A percentile compares a stretch with the other conserved stretches of the same genome.
Conservation (phyloP, 2,888 invertebrate genomes). For the Merodon equestris region DNA sequence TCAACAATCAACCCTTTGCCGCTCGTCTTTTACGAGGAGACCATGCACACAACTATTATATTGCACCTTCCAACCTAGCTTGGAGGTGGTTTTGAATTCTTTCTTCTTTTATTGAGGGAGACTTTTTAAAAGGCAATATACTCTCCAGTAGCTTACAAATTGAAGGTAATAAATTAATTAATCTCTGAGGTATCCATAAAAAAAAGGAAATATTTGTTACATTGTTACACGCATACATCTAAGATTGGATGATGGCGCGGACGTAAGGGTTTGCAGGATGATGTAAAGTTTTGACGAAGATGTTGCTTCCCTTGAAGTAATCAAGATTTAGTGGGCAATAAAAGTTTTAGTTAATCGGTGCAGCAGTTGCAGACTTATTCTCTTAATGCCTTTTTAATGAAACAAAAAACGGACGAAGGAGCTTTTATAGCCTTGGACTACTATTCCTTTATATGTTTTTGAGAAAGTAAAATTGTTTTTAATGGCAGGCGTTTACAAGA, state of each 20-base stretch:
- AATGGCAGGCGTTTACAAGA: conserved; percentile 20
- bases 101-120: conserved; percentile 36
- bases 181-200: conserved; percentile 54
- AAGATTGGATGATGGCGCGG: no score
- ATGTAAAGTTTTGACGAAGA: conserved; percentile 9
- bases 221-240: conserved; percentile 32
- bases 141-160: conserved; percentile 57
- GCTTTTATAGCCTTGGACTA: no score
- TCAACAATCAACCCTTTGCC: conserved; percentile 48
- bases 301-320: conserved; percentile 32
- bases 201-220: conserved; percentile 45
- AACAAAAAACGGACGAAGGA: no score
- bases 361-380: conserved; percentile 35
- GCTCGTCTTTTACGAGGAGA: no score
- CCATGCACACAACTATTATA: no score
- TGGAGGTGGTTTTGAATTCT: conserved; percentile 31
- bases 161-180: conserved; percentile 63
- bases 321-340: conserved; percentile 57
- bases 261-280: no score
- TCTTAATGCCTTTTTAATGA: conserved; percentile 1
- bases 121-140: conserved; percentile 46
- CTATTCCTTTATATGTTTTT: no score
- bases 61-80: neutral
- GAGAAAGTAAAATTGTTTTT: conserved; percentile 4
- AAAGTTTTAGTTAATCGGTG: conserved; percentile 54